phyloP scores from a whole-genome alignment of 2,888 invertebrate genomes.

The Diarsia dahlii region DNA sequence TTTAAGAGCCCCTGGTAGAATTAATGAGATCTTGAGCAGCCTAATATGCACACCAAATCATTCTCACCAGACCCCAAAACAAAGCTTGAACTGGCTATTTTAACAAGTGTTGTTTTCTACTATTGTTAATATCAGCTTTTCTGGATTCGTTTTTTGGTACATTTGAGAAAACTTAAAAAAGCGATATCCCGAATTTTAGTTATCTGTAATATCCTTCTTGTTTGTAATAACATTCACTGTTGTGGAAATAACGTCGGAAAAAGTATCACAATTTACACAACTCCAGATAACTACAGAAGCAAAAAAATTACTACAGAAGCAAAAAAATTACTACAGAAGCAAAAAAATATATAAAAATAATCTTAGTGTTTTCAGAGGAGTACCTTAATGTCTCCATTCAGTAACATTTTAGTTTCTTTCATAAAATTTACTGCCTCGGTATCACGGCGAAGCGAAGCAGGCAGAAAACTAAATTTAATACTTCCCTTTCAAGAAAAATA shows the following conservation, averaged over 20 bases:
- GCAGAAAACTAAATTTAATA: constrained; percentile 61
- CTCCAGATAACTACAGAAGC: constrained; percentile 6
- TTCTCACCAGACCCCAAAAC: not conserved
- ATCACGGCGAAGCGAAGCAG: constrained; percentile 43
- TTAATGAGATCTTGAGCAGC: not conserved
- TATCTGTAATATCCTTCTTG: not conserved
- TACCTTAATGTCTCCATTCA: constrained; percentile 44
- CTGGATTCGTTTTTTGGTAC: not conserved
- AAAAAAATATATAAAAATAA: constrained; percentile 28
- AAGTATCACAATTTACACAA: not conserved
- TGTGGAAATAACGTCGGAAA: constrained; percentile 6
- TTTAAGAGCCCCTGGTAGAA: not conserved
- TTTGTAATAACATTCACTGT: not conserved
- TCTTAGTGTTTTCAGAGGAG: constrained; percentile 17
- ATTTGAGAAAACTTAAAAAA: not conserved
- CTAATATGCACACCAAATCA: not conserved
- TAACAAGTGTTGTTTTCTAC: not conserved
- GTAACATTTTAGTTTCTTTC: constrained; percentile 58
- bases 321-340: constrained; percentile 11
- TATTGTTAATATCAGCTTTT: not conserved
- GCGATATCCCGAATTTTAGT: not conserved
- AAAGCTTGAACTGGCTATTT: not conserved
- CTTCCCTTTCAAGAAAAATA: constrained; percentile 58
- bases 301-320: constrained; percentile 11
- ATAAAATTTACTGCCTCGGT: constrained; percentile 56